Evolutionary conservation across 2,113 vertebrate genomes (phyloP).

Genomic region (Hippolais icterina): DNA sequence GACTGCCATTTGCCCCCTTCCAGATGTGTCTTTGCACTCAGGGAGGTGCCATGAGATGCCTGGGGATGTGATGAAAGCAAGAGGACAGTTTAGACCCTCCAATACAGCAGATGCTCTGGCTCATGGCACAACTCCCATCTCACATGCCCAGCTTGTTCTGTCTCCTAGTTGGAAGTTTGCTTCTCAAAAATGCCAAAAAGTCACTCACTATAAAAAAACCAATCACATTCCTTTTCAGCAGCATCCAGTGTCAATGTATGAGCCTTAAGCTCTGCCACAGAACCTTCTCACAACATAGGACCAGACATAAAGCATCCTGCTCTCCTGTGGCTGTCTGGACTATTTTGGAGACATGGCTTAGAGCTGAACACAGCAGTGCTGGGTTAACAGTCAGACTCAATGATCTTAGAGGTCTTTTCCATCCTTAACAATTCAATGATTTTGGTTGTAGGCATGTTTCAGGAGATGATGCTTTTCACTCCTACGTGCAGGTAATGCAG

Average conservation of each 20-base stretch:
- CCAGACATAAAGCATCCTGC: background rate
- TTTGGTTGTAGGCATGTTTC: background rate
- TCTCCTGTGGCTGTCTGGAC: background rate
- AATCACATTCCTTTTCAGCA: background rate
- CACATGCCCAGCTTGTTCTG: background rate
- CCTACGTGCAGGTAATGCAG: accelerated
- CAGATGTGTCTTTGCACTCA: background rate
- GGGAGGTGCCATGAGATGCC: background rate
- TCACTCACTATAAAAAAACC: background rate
- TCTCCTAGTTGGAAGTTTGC: background rate
- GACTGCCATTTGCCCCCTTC: background rate
- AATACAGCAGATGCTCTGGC: background rate
- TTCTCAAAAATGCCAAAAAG: background rate
- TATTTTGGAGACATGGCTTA: background rate
- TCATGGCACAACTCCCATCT: background rate
- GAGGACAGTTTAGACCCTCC: background rate
- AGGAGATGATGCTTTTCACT: background rate
- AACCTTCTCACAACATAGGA: background rate
- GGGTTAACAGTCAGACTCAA: background rate
- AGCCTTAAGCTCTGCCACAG: background rate
- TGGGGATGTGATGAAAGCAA: background rate
- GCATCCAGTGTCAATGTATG: background rate
- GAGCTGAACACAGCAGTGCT: background rate
- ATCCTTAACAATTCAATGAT: background rate
- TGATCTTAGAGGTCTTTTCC: background rate